Base-by-base conservation (phyloP, 2,113 vertebrate genomes). In the Ictalurus punctatus region DNA sequence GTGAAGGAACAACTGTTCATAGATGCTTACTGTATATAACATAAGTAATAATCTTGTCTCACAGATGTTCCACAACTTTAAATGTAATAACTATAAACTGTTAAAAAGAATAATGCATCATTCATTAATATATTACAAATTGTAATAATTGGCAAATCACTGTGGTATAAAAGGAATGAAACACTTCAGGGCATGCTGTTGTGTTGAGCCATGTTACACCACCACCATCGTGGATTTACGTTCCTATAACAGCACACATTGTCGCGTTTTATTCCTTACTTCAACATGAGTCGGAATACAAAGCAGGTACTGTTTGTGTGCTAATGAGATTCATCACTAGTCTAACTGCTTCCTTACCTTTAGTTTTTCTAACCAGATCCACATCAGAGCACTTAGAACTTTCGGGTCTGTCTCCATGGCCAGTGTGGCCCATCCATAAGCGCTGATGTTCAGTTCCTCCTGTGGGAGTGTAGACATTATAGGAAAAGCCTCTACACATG, bases 341-440 rank as follows among this genome's bases (percentile, higher is more conserved):
- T 52, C 1, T 61, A 12, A 79, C 44, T 63, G n/a, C 85, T 27
- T 54, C 92, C 92, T 91, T 48, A 96, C 96, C 94, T 92, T 95
- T 21, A 97, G 90, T 81, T 93, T 96, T 30, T 97, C 95, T 86
- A 97, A 89, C 96, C 96, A 97, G 48, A 92, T 93, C 96, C 96
- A 96, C 86, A 97, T 89, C 25, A 97, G 92, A 83, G 92, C 93
- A 81, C 93, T 94, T 89, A 97, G 95, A 71, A 97, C 94, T 14
- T 93, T 91, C 65, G 95, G 96, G 83, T 96, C 93, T 1, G 91
- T 92, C 89, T 97, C 96, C 0, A 94, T 94, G 76, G 94, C 93
- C 76, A 97, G 90, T 14, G 94, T 92, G 78, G 94, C 94, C 96
- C 96, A 97, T 74, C 95, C 95, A 56, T 94, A 95, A 54, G 96